Evolutionary conservation across 2,113 vertebrate species (phyloP), one percentile per base, ranked within the genome.

Genomic region (Lepus europaeus): DNA sequence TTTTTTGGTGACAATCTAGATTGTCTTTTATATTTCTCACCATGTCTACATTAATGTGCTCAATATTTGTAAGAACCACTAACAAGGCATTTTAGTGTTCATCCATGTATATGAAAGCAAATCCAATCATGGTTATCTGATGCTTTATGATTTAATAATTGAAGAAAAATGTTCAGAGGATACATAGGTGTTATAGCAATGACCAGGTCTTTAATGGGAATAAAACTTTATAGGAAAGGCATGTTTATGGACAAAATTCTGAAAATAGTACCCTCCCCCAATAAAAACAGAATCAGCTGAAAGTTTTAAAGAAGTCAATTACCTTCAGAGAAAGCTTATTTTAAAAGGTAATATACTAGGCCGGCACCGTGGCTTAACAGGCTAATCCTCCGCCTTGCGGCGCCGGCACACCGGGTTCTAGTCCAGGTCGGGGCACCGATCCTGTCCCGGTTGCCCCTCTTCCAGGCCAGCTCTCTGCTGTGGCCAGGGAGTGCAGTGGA

Each of bases 161-260:
- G 64, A 59, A 59, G 45, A 96, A 33, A 92, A 77, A 59, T 39
- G 20, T 36, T 64, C 9, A 63, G 27, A 82, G 17, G 94, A 84
- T 29, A 84, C 9, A 33, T 29, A 66, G 31, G 22, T 87, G 29
- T 90, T 73, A 77, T 31, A 56, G 1, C 17, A 84, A 31, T n/a
- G 33, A 31, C 51, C 27, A 76, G 31, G 10, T 70, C 36, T 87
- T 29, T 79, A 33, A 33, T 11, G 33, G 5, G 36, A 87, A 66
- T 39, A 56, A 9, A 20, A 90, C 16, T 88, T 76, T 61, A 80
- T 0, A 87, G 53, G 27, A 88, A 87, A 76, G 33, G 45, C 20
- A 81, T 86, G 39, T 93, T 76, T 78, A 61, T 76, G 27, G 85
- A 70, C 17, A 59, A 73, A 94, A 84, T 80, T 93, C 10, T 36